phyloP scores from a whole-genome alignment of 2,797 vertebrate genomes.

The Muraenolepis orangiensis region DNA sequence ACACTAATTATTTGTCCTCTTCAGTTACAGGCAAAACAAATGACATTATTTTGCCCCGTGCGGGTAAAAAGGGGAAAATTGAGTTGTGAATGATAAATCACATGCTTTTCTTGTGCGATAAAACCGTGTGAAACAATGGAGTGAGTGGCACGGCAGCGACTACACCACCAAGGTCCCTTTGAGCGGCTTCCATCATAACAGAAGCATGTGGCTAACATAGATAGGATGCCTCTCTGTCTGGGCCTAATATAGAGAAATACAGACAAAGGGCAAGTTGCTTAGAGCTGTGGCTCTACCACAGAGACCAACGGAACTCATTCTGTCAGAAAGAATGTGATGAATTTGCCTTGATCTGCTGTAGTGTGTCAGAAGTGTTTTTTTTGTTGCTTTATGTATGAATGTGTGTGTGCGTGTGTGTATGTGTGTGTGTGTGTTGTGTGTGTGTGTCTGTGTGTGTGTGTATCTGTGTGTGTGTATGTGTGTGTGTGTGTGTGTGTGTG shows the following conservation, averaged over 20 bases:
- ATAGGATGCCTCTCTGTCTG: constrained; percentile 26
- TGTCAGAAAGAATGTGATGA: constrained; percentile 40
- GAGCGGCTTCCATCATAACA: constrained; percentile 41
- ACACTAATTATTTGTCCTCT: constrained; percentile 22
- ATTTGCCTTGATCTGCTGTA: constrained; percentile 50
- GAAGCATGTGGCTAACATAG: constrained; percentile 30
- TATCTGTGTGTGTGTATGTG: no score
- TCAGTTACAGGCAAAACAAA: constrained; percentile 23
- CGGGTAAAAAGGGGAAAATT: constrained; percentile 12
- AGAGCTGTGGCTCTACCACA: constrained; percentile 30
- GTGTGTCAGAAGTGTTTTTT: neutral
- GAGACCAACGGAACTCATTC: constrained; percentile 36
- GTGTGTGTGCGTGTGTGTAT: neutral
- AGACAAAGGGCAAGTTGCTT: constrained; percentile 1
- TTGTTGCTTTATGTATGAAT: no score
- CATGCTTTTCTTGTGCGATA: constrained; percentile 12
- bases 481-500: neutral
- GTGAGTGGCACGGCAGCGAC: neutral
- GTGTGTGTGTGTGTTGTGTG: neutral
- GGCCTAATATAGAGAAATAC: constrained; percentile 4
- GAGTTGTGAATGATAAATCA: constrained; percentile 6
- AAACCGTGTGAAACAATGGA: constrained; percentile 7
- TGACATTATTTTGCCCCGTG: neutral
- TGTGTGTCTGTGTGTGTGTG: neutral
- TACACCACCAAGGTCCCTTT: constrained; percentile 29